These are phyloP conservation scores for Osmerus mordax DNA, from an alignment of 2,113 vertebrate species.

Conservation along the genomic window DNA sequence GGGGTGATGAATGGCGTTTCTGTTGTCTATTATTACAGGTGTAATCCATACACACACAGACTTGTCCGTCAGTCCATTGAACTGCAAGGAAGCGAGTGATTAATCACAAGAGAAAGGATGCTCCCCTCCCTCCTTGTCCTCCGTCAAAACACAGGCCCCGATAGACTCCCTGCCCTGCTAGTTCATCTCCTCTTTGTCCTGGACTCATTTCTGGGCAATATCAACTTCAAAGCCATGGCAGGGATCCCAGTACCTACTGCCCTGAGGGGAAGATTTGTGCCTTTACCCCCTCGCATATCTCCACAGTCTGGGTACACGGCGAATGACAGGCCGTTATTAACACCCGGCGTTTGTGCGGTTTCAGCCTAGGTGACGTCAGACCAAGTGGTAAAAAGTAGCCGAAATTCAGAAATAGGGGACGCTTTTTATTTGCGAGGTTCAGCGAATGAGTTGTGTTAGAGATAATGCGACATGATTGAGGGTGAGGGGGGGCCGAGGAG, in stretches of 20 bases:
- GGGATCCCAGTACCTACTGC: conserved; percentile 40
- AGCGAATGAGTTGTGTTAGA: not conserved
- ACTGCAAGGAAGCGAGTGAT: conserved; percentile 24
- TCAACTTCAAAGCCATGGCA: conserved; percentile 44
- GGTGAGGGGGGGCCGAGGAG: not conserved
- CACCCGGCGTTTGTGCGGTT: not conserved
- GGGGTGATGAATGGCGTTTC: not conserved
- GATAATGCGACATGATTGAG: not conserved
- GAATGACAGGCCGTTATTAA: conserved; percentile 4
- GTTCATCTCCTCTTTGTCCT: conserved; percentile 31
- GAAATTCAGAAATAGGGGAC: not conserved
- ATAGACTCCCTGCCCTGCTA: conserved; percentile 6
- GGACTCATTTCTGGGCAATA: conserved; percentile 31
- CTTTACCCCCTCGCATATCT: conserved; percentile 26
- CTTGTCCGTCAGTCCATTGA: conserved; percentile 16
- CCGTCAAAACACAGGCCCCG: conserved; percentile 29
- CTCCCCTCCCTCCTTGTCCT: no score
- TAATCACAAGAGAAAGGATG: conserved; percentile 34
- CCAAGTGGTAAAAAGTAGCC: not conserved
- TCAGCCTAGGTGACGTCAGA: not conserved
- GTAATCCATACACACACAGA: conserved; percentile 37
- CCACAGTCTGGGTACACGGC: conserved; percentile 2
- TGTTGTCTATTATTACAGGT: conserved; percentile 40
- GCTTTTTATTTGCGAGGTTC: not conserved
- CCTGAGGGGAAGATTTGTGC: conserved; percentile 28